Evolutionary conservation across 2,797 vertebrate species (phyloP), one percentile per base, ranked within the genome.

Genomic region (Synaphobranchus kaupii): DNA sequence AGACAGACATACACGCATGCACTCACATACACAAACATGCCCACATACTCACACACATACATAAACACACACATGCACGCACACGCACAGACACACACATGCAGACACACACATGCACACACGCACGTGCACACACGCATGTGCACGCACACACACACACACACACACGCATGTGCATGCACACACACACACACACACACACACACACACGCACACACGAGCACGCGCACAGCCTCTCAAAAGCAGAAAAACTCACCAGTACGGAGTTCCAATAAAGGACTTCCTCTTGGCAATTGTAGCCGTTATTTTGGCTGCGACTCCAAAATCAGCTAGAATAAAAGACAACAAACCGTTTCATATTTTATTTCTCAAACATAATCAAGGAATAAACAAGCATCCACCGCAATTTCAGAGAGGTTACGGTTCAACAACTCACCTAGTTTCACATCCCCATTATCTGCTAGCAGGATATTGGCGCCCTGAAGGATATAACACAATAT

Each of bases 241-340:
- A 52, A 82, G 80, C 17, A 47, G 12, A 34, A 85, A 66, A 83
- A 68, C 94, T 98, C 94, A 99, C 98, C 98, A 99, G 90, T 99
- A 99, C 91, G 98, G 98, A 8, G 98, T 99, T 93, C 98, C 98
- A 84, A 99, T 99, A 90, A 99, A 99, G 34, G 98, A 99, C 93
- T 99, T 99, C 92, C 98, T 98, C 93, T 99, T 99, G 68, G 98
- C 98, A 89, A 99, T 99, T 83, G 98, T 99, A 88, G 98, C 98
- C 83, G 98, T 99, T 94, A 99, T 99, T 96, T 99, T 99, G 93
- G 98, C 98, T 85, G 98, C 98, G 3, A 99, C 98, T 88, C 98
- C 98, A 73, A 99, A 99, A 92, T 99, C 98, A 91, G 98, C 98
- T 99, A 94, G 52, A 92, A 94, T 17, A 20, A 87, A 60, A 83